These are phyloP conservation scores for Hydrozoanthus gracilis DNA, from an alignment of 92 coral and sea anemone genomes.

Conservation along the genomic window DNA sequence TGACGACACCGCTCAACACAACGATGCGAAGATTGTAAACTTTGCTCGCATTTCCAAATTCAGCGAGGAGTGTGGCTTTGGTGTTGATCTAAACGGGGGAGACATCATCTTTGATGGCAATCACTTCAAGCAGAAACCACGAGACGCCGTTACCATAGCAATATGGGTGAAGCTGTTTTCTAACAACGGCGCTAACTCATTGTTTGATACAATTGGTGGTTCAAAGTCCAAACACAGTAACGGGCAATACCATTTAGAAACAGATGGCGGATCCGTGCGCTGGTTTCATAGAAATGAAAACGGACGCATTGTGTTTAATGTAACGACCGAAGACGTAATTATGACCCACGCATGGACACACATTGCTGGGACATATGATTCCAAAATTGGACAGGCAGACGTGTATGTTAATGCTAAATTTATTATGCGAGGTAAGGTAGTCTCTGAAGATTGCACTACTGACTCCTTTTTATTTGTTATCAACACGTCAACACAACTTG, in stretches of 20 bases:
- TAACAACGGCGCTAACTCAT: slow-evolving; percentile 72
- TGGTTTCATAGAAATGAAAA: slow-evolving; percentile 93
- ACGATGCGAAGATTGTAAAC: slow-evolving; percentile 89
- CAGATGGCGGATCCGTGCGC: slow-evolving; percentile 76
- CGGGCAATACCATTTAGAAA: slow-evolving; percentile 87
- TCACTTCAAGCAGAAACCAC: slow-evolving; percentile 79
- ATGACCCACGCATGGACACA: slow-evolving; percentile 90
- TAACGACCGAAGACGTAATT: slow-evolving; percentile 84
- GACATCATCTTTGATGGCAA: slow-evolving; percentile 88
- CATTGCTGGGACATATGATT: slow-evolving; percentile 86
- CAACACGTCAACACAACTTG: too few relatives aligned
- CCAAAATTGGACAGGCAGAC: slow-evolving; percentile 79
- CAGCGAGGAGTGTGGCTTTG: slow-evolving; percentile 94
- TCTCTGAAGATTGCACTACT: not conserved
- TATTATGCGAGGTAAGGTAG: slow-evolving; percentile 65
- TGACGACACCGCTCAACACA: slow-evolving; percentile 83
- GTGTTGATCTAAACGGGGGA: slow-evolving; percentile 93
- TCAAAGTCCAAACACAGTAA: slow-evolving; percentile 75
- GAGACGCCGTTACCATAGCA: slow-evolving; percentile 82
- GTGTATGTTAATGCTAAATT: slow-evolving; percentile 95
- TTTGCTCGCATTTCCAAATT: slow-evolving; percentile 88
- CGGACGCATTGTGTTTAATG: slow-evolving; percentile 78
- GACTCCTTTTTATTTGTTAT: not conserved
- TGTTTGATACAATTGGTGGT: slow-evolving; percentile 96
- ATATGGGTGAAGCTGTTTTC: slow-evolving; percentile 86